Conservation (phyloP, 2,113 vertebrate genomes). For the Toxostoma redivivum region DNA sequence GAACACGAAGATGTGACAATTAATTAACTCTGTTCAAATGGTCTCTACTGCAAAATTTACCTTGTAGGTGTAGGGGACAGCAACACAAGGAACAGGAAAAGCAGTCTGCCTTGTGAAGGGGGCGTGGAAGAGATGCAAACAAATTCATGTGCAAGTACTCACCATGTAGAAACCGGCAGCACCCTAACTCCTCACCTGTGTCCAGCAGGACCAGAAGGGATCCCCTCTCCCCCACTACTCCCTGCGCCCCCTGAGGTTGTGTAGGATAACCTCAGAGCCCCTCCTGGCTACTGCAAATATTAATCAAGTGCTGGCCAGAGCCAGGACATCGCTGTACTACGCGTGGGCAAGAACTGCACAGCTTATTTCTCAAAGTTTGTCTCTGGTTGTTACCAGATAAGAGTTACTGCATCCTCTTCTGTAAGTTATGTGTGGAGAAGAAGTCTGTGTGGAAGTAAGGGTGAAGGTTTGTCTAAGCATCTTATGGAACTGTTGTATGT, state of each 20-base stretch:
- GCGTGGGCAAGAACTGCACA: background rate
- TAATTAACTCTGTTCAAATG: background rate
- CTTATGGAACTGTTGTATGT: accelerated
- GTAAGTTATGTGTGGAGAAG: background rate
- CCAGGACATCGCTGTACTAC: background rate
- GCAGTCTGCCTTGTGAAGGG: background rate
- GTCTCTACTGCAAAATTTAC: background rate
- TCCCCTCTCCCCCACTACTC: too few relatives aligned
- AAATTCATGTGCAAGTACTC: accelerated
- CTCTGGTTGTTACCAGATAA: background rate
- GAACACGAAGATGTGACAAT: background rate
- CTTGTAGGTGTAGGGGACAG: background rate
- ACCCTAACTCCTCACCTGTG: accelerated
- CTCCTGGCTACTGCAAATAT: background rate
- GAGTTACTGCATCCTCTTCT: background rate
- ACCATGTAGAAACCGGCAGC: accelerated
- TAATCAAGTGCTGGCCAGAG: background rate
- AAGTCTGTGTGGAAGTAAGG: background rate
- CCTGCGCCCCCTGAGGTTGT: background rate
- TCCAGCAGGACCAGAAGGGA: background rate
- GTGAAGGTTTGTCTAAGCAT: background rate
- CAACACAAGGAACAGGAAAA: background rate
- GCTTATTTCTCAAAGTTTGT: background rate
- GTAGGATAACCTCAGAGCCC: background rate
- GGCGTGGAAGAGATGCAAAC: accelerated